Conservation (phyloP, 2,888 invertebrate genomes). For the Notodonta ziczac region DNA sequence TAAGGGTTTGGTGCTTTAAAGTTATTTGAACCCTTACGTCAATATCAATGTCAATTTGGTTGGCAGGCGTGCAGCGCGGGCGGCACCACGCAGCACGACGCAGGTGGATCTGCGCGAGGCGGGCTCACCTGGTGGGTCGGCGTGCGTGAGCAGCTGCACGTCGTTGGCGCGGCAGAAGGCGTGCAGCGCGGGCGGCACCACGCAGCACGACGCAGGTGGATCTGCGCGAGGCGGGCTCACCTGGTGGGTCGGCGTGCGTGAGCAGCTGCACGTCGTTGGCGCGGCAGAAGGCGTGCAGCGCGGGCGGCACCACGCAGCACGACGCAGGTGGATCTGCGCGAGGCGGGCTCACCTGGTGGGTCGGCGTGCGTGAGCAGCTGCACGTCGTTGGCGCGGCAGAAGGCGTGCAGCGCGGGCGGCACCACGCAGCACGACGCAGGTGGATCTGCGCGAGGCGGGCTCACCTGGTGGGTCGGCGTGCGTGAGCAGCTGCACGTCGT, state of each 20-base stretch:
- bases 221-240: conserved; percentile 95
- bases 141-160: conserved; percentile 97
- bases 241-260: conserved; percentile 90
- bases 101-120: conserved; percentile 96
- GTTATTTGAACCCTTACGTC: no score
- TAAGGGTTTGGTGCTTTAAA: no score
- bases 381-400: conserved; percentile 96
- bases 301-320: conserved; percentile 97
- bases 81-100: conserved; percentile 97
- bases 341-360: conserved; percentile 92
- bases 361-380: conserved; percentile 89
- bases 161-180: conserved; percentile 95
- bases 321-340: conserved; percentile 96
- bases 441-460: conserved; percentile 94
- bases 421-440: conserved; percentile 96
- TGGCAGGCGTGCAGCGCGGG: conserved; percentile 93
- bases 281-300: conserved; percentile 94
- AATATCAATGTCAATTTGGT: no score
- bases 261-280: conserved; percentile 93
- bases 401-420: conserved; percentile 94
- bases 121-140: conserved; percentile 95
- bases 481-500: conserved; percentile 96
- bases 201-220: conserved; percentile 97
- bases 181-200: conserved; percentile 95
- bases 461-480: conserved; percentile 97